phyloP scores from a whole-genome alignment of 2,888 invertebrate species.

The Drosophila recens region DNA sequence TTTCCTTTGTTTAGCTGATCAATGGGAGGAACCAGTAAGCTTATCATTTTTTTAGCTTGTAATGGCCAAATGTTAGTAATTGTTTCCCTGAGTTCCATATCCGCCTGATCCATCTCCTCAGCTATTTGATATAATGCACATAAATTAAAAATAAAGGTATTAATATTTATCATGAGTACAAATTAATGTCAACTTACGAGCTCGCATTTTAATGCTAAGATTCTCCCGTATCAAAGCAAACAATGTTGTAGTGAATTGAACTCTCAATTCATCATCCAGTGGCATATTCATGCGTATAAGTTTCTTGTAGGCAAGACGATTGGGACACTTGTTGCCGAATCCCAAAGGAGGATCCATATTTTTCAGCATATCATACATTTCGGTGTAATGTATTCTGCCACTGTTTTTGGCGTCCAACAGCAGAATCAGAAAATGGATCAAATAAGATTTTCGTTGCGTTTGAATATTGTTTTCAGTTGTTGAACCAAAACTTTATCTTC shows the following conservation, averaged over 20 bases:
- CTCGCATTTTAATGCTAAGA: conserved; percentile 99
- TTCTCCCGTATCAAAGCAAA: conserved; percentile 99
- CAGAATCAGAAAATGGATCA: conserved; percentile 21
- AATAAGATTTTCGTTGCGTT: conserved; percentile 21
- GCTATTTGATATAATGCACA: conserved; percentile 86
- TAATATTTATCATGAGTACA: neutral
- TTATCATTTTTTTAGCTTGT: conserved; percentile 98
- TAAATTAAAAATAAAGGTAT: neutral
- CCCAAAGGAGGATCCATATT: conserved; percentile 99
- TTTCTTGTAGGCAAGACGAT: conserved; percentile 99
- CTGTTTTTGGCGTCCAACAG: conserved; percentile 86
- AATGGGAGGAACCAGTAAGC: conserved; percentile 96
- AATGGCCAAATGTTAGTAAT: conserved; percentile 99
- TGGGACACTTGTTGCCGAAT: conserved; percentile 99
- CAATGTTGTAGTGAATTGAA: conserved; percentile 99
- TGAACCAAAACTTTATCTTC: conserved; percentile 7
- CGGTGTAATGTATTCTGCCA: conserved; percentile 98
- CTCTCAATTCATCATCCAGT: conserved; percentile 97
- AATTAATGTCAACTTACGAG: conserved; percentile 88
- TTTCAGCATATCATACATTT: conserved; percentile 99
- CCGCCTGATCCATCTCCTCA: conserved; percentile 99
- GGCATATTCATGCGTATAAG: conserved; percentile 99
- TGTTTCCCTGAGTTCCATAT: conserved; percentile 97
- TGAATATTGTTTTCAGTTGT: neutral
- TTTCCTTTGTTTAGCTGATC: conserved; percentile 94